Base-by-base conservation (phyloP, 2,797 vertebrate genomes). In the Poecilia picta region DNA sequence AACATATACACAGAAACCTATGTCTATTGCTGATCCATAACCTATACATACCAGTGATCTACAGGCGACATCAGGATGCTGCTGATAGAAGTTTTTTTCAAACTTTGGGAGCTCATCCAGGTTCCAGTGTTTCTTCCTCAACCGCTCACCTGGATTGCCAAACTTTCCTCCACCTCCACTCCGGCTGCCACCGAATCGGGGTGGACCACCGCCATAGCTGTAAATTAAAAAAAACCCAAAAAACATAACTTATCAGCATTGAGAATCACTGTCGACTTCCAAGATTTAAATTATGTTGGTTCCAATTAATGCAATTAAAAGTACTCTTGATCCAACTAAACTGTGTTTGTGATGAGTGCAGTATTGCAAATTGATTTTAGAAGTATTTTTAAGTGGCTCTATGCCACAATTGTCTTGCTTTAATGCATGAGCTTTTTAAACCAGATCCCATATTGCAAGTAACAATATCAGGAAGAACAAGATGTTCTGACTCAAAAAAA, bases 61-160 rank as follows among this genome's bases (percentile, higher is more conserved):
- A 1, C 95, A 94, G 16, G 91, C 79, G 20, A 97, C 96, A 71
- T 99, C 98, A 0, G 97, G 96, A 66, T 98, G 97, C 89, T 98
- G 97, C 51, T 98, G 97, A 79, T 99, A 99, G 75, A 99, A 99
- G 93, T 99, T 99, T 89, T 99, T 99, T 94, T 99, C 98, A 83
- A 99, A 99, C 89, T 99, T 99, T 0, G 98, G 98, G 41, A 99
- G 96, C 75, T 98, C 97, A 79, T 99, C 97, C 85, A 99, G 91
- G 88, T 99, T 98, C 98, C 98, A 99, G 94, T 99, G 98, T 88
- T 98, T 99, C 92, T 99, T 99, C 18, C 98, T 94, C 77, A 99
- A 96, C 1, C 98, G 95, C 8, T 99, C 98, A 1, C 98, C 98
- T 2, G 98, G 98, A 57, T 99, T 99, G 25, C 98, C 98, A 85